Percentiles rank a stretch among this genome's conserved stretches.
phyloP scores from a whole-genome alignment of 2,113 vertebrate species.

The Oreocharis arfaki region DNA sequence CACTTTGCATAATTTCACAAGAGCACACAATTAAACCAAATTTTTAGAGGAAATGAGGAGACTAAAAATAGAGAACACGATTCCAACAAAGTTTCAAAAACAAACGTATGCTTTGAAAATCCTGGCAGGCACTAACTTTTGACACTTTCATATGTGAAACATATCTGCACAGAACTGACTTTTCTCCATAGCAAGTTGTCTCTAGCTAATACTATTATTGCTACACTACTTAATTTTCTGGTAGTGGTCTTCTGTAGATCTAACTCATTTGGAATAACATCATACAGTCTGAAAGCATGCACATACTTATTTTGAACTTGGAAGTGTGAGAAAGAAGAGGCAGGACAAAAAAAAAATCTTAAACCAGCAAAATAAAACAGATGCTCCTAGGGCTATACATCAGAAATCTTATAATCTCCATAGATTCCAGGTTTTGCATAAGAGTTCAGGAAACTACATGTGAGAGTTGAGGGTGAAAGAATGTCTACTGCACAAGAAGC shows the following conservation, averaged over 20 bases:
- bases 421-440: slow-evolving; percentile 17
- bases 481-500: not conserved
- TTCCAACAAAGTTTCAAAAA: not conserved
- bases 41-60: not conserved
- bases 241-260: not conserved
- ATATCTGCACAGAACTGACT: not conserved
- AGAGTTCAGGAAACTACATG: slow-evolving; percentile 40
- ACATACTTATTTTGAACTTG: not conserved
- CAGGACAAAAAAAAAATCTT: not conserved
- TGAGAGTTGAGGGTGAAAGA: slow-evolving; percentile 4
- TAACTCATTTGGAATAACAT: not conserved
- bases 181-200: not conserved
- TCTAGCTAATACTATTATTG: not conserved
- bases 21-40: not conserved
- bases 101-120: not conserved
- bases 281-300: not conserved
- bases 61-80: slow-evolving; percentile 16
- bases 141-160: not conserved
- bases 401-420: slow-evolving; percentile 14
- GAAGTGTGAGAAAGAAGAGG: not conserved
- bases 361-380: slow-evolving; percentile 56
- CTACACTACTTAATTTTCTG: not conserved
- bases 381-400: not conserved
- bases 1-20: slow-evolving; percentile 16
- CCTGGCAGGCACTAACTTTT: not conserved